Base-by-base conservation (phyloP, 2,113 vertebrate genomes). In the Himantopus leucocephalus region DNA sequence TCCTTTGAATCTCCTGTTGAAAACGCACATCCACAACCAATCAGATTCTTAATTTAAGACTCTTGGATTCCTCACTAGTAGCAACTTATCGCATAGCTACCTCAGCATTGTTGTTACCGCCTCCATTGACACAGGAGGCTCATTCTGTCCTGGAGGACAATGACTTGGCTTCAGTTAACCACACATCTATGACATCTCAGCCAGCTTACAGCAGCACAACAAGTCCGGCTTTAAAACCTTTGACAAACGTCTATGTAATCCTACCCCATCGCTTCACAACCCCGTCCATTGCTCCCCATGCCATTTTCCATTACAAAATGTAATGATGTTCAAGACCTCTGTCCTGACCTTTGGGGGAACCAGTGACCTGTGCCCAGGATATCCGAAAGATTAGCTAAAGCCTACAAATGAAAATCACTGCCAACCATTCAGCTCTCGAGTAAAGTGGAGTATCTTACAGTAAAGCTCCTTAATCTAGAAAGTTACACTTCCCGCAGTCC, bases 201-300 rank as follows among this genome's bases (percentile, higher is more conserved):
- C 22, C 3, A 3, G 30, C 48, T 45, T 73, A 75, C n/a, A 79
- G 67, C 0, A 0, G n/a, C 41, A 53, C 12, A 41, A 47, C 15
- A 27, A 0, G 0, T 37, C 47, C 85, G 47, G 55, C 56, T 47
- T 29, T 35, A 29, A 58, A 78, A 66, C 12, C 27, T 92, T 64
- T 53, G 73, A 48, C 29, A 50, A 77, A 70, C 16, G 14, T 76
- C 66, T 58, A 0, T 56, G 41, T 26, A 41, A 41, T 35, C 34
- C 45, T 47, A 17, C 29, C 53, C 29, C 24, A 27, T 34, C 19
- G 39, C 35, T 88, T 73, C 67, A 62, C 58, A 90, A 6, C 22
- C 58, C 55, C 45, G 50, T 62, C 45, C 67, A 88, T 70, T 60
- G 30, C 59, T 82, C 52, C 52, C 74, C 72, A 2, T 39, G 27